These are phyloP conservation scores for Melierax canorus DNA, from an alignment of 2,113 vertebrate species.

Conservation along the genomic window DNA sequence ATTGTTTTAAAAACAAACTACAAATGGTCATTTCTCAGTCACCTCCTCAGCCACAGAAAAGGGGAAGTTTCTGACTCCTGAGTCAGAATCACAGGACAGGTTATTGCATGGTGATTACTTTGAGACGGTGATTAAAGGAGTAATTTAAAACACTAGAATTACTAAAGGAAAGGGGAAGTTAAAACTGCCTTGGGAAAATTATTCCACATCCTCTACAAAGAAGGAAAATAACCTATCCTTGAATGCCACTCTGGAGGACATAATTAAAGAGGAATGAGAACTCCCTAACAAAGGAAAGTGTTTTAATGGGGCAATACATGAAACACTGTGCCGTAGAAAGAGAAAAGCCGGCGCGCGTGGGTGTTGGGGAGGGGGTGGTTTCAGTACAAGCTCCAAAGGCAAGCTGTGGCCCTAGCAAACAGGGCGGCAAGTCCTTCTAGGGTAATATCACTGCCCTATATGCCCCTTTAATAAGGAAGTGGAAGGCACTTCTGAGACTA, in stretches of 20 bases:
- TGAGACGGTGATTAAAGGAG: constrained; percentile 50
- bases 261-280: constrained; percentile 61
- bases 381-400: background rate
- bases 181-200: constrained; percentile 62
- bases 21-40: background rate
- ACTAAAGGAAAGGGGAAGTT: constrained; percentile 56
- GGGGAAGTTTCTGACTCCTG: background rate
- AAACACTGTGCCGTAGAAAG: background rate
- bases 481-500: constrained; percentile 9
- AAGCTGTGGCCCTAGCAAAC: background rate
- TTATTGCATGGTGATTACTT: constrained; percentile 58
- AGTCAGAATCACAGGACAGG: constrained; percentile 27
- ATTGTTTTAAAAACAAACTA: background rate
- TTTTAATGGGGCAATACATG: constrained; percentile 33
- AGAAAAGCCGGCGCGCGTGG: background rate
- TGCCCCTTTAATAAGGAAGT: background rate
- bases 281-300: constrained; percentile 33
- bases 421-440: background rate
- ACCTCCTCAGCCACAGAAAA: background rate
- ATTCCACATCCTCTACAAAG: constrained; percentile 54
- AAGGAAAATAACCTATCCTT: constrained; percentile 58
- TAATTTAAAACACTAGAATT: constrained; percentile 67
- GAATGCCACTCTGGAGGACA: constrained; percentile 62
- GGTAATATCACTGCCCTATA: background rate
- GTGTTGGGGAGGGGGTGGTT: background rate